Conservation (phyloP, 2,888 invertebrate genomes). For the Unio delphinus region DNA sequence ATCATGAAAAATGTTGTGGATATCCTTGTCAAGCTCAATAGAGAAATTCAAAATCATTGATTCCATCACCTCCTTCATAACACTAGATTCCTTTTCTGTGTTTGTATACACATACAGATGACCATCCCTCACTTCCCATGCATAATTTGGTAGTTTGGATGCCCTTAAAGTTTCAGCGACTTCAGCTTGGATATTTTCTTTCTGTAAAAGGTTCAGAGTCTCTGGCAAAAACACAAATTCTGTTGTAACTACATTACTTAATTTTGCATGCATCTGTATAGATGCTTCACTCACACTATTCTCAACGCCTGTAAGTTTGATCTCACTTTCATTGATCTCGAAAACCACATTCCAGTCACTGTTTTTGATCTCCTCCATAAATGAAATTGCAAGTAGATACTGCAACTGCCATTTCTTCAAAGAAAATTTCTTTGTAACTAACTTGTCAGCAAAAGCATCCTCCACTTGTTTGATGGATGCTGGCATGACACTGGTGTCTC, state of each 20-base stretch:
- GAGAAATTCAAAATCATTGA: constrained; percentile 12
- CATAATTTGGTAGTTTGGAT: constrained; percentile 5
- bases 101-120: constrained; percentile 11
- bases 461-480: too few species aligned
- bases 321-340: not conserved
- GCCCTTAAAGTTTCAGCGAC: constrained; percentile 9
- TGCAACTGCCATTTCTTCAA: too few species aligned
- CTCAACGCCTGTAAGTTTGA: constrained; percentile 12
- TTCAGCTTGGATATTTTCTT: constrained; percentile 4
- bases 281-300: constrained; percentile 7
- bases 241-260: constrained; percentile 2
- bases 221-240: constrained; percentile 14
- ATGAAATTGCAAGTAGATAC: too few species aligned
- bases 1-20: constrained; percentile 6
- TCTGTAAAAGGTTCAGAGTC: constrained; percentile 3
- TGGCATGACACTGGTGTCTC: too few species aligned
- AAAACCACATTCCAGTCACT: too few species aligned
- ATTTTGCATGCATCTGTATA: constrained; percentile 5
- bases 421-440: too few species aligned
- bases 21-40: constrained; percentile 12
- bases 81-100: constrained; percentile 10
- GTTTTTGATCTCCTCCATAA: too few species aligned
- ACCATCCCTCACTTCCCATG: constrained; percentile 14
- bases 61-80: constrained; percentile 14
- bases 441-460: too few species aligned